These are phyloP conservation scores for Leptinotarsa tumamoca DNA, from an alignment of 2,888 invertebrate genomes.

Conservation along the genomic window DNA sequence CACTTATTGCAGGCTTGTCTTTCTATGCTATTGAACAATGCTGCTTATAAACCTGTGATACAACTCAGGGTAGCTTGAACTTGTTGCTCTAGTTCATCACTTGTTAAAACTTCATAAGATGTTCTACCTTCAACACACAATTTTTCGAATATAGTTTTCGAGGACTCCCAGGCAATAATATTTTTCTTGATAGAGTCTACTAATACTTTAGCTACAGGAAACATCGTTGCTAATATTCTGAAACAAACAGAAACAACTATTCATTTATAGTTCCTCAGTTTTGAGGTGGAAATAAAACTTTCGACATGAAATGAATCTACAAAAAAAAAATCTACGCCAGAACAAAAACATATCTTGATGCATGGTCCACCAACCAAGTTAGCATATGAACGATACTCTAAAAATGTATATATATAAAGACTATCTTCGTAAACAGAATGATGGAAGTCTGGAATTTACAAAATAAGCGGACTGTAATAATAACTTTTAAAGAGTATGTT, in stretches of 20 bases:
- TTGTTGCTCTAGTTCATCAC: constrained; percentile 56
- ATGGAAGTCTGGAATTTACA: too few species aligned
- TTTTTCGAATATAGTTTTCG: constrained; percentile 64
- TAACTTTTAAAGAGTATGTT: too few species aligned
- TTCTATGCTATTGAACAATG: constrained; percentile 1
- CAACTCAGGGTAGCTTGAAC: constrained; percentile 49
- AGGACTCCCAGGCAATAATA: constrained; percentile 72
- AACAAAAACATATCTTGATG: too few species aligned
- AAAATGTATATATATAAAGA: too few species aligned
- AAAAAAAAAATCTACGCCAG: too few species aligned
- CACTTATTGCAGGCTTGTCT: constrained; percentile 29
- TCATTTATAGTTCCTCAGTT: neutral
- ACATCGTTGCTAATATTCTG: constrained; percentile 70
- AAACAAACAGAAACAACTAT: constrained; percentile 39
- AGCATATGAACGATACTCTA: too few species aligned
- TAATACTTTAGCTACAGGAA: constrained; percentile 68
- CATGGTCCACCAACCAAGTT: too few species aligned
- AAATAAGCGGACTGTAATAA: too few species aligned
- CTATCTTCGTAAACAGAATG: too few species aligned
- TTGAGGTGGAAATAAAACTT: neutral
- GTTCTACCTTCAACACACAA: constrained; percentile 51
- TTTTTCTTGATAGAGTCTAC: constrained; percentile 70
- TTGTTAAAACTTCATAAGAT: constrained; percentile 57
- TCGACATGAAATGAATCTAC: too few species aligned
- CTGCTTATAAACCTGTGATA: constrained; percentile 16